phyloP scores from a whole-genome alignment of 2,113 vertebrate species.

The Vireo altiloquus region DNA sequence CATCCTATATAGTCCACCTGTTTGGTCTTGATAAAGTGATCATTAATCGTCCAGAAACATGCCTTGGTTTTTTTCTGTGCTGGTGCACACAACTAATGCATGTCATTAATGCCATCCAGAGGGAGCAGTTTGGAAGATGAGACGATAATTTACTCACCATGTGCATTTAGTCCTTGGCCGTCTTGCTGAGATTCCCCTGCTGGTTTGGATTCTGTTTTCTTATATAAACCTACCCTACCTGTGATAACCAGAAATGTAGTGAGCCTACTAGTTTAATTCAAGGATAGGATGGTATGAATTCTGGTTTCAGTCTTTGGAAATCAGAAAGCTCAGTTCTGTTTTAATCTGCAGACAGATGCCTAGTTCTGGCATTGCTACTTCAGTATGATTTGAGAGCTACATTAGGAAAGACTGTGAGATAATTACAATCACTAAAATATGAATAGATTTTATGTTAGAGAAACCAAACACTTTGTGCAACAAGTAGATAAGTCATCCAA shows the following conservation, averaged over 20 bases:
- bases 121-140: not conserved
- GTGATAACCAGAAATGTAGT: not conserved
- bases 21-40: not conserved
- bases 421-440: not conserved
- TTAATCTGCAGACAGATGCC: not conserved
- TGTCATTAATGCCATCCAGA: not conserved
- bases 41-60: not conserved
- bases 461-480: not conserved
- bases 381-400: not conserved
- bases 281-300: not conserved
- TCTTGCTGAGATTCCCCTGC: slow-evolving; percentile 35
- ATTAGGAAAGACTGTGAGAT: not conserved
- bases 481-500: not conserved
- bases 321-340: not conserved
- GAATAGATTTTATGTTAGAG: not conserved
- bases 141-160: slow-evolving; percentile 26
- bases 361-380: not conserved
- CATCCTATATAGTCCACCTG: not conserved
- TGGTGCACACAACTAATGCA: slow-evolving; percentile 6
- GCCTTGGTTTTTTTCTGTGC: not conserved
- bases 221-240: not conserved
- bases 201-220: slow-evolving; percentile 15
- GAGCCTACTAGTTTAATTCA: not conserved
- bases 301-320: not conserved
- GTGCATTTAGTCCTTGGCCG: not conserved